These are phyloP conservation scores for Oceanodroma tethys DNA, from an alignment of 2,113 vertebrate species.

Conservation along the genomic window DNA sequence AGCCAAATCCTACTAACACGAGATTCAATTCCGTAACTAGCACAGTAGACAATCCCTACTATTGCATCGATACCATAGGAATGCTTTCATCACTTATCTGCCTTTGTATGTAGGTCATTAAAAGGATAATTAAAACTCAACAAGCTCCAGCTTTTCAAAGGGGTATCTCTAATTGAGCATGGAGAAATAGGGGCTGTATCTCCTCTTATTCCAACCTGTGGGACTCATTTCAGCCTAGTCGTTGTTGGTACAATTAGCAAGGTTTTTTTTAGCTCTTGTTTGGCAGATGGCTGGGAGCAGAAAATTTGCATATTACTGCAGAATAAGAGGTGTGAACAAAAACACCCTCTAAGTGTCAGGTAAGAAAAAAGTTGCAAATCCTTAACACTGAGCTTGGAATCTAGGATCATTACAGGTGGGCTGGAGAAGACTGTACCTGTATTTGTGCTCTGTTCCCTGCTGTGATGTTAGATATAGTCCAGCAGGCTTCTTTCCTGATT, in stretches of 20 bases:
- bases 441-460: constrained; percentile 96
- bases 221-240: neutral
- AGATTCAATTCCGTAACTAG: neutral
- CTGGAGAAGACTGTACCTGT: constrained; percentile 77
- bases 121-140: neutral
- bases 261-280: neutral
- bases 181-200: neutral
- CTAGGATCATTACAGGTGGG: neutral
- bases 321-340: neutral
- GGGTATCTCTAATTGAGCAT: neutral
- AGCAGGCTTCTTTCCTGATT: constrained; percentile 97
- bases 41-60: neutral
- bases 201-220: neutral
- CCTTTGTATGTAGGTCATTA: neutral
- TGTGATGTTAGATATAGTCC: constrained; percentile 99
- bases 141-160: neutral
- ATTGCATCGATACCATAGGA: neutral
- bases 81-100: neutral
- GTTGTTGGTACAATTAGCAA: neutral
- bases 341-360: neutral
- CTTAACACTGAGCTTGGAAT: neutral
- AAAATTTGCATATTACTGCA: neutral
- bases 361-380: neutral
- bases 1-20: fast-evolving
- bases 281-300: neutral